Percentiles rank a stretch among this genome's conserved stretches.
These are phyloP conservation scores for Watsonalla cultraria DNA, from an alignment of 2,888 invertebrate genomes.

Conservation along the genomic window DNA sequence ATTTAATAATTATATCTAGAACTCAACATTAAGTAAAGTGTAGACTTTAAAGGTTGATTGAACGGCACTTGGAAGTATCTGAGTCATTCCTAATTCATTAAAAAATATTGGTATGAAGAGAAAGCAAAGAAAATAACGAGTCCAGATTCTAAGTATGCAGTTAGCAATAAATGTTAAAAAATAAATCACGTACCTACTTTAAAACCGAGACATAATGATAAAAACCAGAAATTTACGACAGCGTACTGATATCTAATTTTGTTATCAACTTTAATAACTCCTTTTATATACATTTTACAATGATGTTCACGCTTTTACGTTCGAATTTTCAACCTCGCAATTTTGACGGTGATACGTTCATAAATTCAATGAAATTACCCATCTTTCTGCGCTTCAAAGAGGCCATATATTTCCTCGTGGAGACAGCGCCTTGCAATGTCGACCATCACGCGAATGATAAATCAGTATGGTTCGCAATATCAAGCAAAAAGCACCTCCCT, in stretches of 20 bases:
- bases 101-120: too few species aligned
- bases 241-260: not conserved
- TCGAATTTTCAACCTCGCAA: constrained; percentile 62
- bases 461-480: constrained; percentile 44
- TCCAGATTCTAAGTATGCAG: too few species aligned
- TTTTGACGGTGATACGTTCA: constrained; percentile 68
- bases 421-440: constrained; percentile 67
- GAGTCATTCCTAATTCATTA: too few species aligned
- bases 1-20: too few species aligned
- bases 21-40: too few species aligned
- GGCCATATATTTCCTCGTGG: constrained; percentile 67
- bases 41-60: too few species aligned
- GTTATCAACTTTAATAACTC: constrained; percentile 3
- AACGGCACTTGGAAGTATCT: too few species aligned
- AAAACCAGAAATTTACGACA: not conserved
- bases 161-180: too few species aligned
- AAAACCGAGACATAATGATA: not conserved
- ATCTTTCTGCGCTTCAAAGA: constrained; percentile 74
- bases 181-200: not conserved
- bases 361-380: constrained; percentile 76
- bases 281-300: constrained; percentile 32
- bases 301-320: constrained; percentile 59
- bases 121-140: too few species aligned
- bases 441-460: constrained; percentile 69
- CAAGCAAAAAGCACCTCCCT: constrained; percentile 9